Base-by-base conservation (phyloP, 2,113 vertebrate genomes). In the Anguilla japonica region DNA sequence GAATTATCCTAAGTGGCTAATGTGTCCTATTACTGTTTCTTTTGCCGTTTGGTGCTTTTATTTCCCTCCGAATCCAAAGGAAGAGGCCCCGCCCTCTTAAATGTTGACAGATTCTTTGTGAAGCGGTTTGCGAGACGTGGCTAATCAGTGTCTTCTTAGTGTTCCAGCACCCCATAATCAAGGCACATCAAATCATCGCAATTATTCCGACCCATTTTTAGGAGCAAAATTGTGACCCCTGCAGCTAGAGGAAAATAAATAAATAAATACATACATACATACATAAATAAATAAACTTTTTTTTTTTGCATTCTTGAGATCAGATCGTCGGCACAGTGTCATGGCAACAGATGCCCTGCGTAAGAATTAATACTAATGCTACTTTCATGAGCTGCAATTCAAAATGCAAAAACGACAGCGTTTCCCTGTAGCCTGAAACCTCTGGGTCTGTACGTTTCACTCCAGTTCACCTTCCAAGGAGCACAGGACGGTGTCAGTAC, bases 1-100 rank as follows among this genome's bases (percentile, higher is more conserved):
- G 81, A 84, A 89, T 89, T 87, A 85, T 82, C 86, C 18, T 89
- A 87, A 85, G 82, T 87, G 81, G 83, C 83, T 87, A 85, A 79
- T 63, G 83, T 78, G 84, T 85, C 87, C 82, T 83, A 85, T 88
- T 82, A 85, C 78, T 34, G 57, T 84, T 80, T 81, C 56, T 81
- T 79, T 56, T 81, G 46, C 16, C 71, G 18, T 81, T 22, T 3
- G 56, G 5, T 46, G 71, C 26, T 50, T 84, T 87, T 85, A 60
- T 67, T 87, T 87, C 67, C 41, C 9, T 56, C 41, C 43, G 56
- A 82, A 85, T 34, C 14, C 50, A 9, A 71, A 41, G 41, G n/a
- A 81, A 50, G 46, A 39, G 75, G 53, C 40, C 41, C 79, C 20
- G 26, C 20, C 9, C 16, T 29, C 43, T 15, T 82, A 26, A 53